phyloP scores from a whole-genome alignment of 2,797 vertebrate genomes.

The Dendrocincla fuliginosa region DNA sequence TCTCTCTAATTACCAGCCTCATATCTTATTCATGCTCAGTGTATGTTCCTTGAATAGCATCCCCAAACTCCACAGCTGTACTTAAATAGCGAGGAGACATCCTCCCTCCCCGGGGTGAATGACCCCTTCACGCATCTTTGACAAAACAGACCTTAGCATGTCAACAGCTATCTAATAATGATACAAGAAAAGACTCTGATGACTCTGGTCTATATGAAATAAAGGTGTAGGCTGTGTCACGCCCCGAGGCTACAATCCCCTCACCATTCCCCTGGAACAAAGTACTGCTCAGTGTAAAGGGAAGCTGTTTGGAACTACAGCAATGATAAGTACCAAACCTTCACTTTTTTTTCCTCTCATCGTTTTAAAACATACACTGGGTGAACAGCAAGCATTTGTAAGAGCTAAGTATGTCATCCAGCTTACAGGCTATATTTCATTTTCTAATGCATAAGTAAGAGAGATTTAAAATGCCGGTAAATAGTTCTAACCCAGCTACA shows the following conservation, averaged over 20 bases:
- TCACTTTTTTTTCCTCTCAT: background rate
- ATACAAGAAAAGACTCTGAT: background rate
- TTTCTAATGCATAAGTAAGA: slow-evolving; percentile 39
- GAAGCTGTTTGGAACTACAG: background rate
- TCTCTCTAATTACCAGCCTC: background rate
- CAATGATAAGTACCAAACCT: background rate
- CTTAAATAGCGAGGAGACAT: background rate
- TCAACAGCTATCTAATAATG: background rate
- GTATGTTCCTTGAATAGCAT: background rate
- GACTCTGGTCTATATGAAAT: background rate
- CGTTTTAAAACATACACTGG: background rate
- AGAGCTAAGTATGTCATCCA: slow-evolving; percentile 11
- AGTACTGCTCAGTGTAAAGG: background rate
- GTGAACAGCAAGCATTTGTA: background rate
- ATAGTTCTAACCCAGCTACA: slow-evolving; percentile 24
- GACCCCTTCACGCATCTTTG: background rate
- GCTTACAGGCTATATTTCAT: slow-evolving; percentile 19
- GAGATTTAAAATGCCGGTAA: slow-evolving; percentile 39
- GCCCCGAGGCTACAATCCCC: background rate
- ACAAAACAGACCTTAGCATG: background rate
- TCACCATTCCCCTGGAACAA: background rate
- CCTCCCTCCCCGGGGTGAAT: background rate
- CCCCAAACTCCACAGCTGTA: background rate
- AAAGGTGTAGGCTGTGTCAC: background rate
- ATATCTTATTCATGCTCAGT: background rate